phyloP scores from a whole-genome alignment of 2,888 invertebrate genomes.

The Rhagonycha lutea region DNA sequence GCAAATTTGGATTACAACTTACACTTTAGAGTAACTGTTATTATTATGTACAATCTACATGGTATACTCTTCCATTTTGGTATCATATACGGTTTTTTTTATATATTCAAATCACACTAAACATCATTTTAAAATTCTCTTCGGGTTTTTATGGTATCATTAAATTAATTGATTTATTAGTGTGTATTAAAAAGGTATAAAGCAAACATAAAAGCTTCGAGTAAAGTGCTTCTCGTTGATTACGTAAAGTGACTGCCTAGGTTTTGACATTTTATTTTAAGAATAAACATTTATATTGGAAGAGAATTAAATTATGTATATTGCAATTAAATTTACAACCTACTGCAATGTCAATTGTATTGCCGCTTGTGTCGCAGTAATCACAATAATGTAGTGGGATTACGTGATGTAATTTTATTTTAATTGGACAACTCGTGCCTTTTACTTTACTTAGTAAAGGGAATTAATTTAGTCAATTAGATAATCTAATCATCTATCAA shows the following conservation, averaged over 20 bases:
- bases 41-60: slow-evolving; percentile 24
- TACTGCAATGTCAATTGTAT: slow-evolving; percentile 19
- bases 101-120: neutral
- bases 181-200: neutral
- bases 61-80: neutral
- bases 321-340: slow-evolving; percentile 23
- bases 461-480: slow-evolving; percentile 47
- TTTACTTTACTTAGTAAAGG: slow-evolving; percentile 40
- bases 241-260: neutral
- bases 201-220: neutral
- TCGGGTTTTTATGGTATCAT: neutral
- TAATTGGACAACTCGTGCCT: slow-evolving; percentile 33
- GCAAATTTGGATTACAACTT: slow-evolving; percentile 32
- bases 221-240: neutral
- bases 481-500: slow-evolving; percentile 44
- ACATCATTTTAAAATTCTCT: slow-evolving; percentile 6
- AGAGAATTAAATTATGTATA: slow-evolving; percentile 23
- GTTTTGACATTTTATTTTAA: neutral
- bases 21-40: slow-evolving; percentile 19
- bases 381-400: slow-evolving; percentile 30
- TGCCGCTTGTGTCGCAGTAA: slow-evolving; percentile 23
- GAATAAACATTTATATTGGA: neutral
- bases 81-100: neutral
- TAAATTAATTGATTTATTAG: neutral
- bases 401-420: slow-evolving; percentile 32